Base-by-base conservation (phyloP, 1,140 invertebrate genomes). In the Sesamia nonagrioides region DNA sequence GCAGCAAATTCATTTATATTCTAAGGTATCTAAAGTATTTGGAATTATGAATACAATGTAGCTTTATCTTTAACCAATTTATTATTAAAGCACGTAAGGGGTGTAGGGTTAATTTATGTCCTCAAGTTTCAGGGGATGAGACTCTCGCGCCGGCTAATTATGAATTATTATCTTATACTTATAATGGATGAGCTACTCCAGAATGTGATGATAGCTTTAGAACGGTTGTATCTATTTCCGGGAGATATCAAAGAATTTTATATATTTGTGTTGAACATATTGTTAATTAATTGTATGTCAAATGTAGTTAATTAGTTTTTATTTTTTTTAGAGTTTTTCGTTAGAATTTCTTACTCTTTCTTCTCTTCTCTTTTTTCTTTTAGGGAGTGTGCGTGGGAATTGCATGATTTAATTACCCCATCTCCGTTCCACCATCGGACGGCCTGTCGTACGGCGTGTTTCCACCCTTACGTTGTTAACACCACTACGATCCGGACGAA, bases 71-170 rank as follows among this genome's bases (percentile, higher is more conserved):
- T 37, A 35, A 66, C 58, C 73, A 60, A 73, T 82, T 79, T 72
- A 82, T 77, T 82, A 82, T 82, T 82, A 77, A 79, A 83, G 60
- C 58, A 77, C 63, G 66, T 75, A 81, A 83, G 77, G 72, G 78
- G 54, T 66, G 63, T 72, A 63, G 82, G 66, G 76, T 83, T 83
- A 83, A 83, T 83, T 83, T 83, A 81, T 83, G 56, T 80, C 78
- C 69, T 58, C 71, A 80, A 81, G 75, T 83, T 83, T 78, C 9
- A 27, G 3, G 37, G 37, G 48, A 52, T 54, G 54, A 18, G 66
- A 56, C 69, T 69, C 42, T 1, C 7, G 61, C n/a, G 48, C 40
- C n/a, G 42, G 58, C 54, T 81, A 78, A 81, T 83, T 81, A 77
- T 81, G 79, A 83, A 79, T 81, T 83, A 83, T 83, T 60, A 54